These are phyloP conservation scores for Anarrhichthys ocellatus DNA, from an alignment of 2,113 vertebrate genomes.

Conservation along the genomic window DNA sequence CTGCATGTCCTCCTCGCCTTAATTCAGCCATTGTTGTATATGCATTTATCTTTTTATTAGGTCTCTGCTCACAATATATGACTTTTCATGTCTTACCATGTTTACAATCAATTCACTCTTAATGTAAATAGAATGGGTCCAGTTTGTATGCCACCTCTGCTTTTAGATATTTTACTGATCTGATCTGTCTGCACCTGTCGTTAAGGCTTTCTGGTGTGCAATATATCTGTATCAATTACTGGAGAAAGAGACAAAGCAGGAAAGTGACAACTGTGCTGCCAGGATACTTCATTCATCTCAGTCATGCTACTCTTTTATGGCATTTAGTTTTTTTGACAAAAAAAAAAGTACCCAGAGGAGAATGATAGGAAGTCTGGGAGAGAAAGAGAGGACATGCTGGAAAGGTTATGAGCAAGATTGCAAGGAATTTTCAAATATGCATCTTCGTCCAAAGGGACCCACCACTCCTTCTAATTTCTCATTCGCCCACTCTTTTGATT, in stretches of 20 bases:
- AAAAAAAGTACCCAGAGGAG: constrained; percentile 20
- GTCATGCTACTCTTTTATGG: constrained; percentile 14
- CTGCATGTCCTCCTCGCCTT: constrained; percentile 22
- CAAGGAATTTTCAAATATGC: constrained; percentile 43
- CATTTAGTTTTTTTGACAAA: constrained; percentile 30
- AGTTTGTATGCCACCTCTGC: background rate
- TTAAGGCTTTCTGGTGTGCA: constrained; percentile 5
- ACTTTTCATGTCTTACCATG: background rate
- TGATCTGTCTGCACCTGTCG: background rate
- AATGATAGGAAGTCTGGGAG: constrained; percentile 32
- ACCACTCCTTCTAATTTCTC: constrained; percentile 27
- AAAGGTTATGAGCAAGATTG: constrained; percentile 39
- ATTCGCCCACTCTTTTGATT: constrained; percentile 13
- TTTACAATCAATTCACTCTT: background rate
- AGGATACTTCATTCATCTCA: background rate
- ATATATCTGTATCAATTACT: background rate
- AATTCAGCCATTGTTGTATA: background rate
- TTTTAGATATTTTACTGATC: background rate
- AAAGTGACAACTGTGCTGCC: background rate
- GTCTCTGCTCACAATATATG: background rate
- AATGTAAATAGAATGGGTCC: background rate
- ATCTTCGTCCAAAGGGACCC: constrained; percentile 37
- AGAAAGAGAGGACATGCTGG: constrained; percentile 24
- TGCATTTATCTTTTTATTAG: background rate
- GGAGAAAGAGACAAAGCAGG: constrained; percentile 2